phyloP scores from a whole-genome alignment of 2,888 invertebrate species.

The Chymomyza amoena region DNA sequence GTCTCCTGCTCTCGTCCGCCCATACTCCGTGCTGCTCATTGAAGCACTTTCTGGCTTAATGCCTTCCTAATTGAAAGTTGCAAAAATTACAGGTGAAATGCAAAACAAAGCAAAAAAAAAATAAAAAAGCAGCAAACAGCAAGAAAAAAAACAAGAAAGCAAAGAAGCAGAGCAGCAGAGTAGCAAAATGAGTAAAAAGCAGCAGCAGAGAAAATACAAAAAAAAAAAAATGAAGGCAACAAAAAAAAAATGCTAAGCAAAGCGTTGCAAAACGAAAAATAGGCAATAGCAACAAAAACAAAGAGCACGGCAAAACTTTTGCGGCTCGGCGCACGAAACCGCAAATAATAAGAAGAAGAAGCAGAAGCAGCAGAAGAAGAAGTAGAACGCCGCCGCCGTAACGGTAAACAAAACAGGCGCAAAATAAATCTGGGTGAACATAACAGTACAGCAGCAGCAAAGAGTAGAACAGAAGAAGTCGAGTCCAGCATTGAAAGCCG shows the following conservation, averaged over 20 bases:
- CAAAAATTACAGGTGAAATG: constrained; percentile 47
- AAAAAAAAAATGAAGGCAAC: not conserved
- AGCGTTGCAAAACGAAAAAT: not conserved
- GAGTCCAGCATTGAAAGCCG: constrained; percentile 26
- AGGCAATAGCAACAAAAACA: not conserved
- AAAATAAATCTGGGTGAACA: constrained; percentile 4
- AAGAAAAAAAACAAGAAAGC: too few relatives aligned
- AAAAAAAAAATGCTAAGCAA: constrained; percentile 7
- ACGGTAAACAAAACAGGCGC: constrained; percentile 1
- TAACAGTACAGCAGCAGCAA: constrained; percentile 1
- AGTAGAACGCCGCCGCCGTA: not conserved
- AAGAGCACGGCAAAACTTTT: constrained; percentile 18
- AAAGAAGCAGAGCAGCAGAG: constrained; percentile 7
- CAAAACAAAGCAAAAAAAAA: constrained; percentile 33
- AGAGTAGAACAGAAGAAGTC: constrained; percentile 3
- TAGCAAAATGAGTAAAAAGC: constrained; percentile 32
- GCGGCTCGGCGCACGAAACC: constrained; percentile 40
- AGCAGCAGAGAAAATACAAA: constrained; percentile 10
- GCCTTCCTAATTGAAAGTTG: constrained; percentile 72
- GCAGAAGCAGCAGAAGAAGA: constrained; percentile 16
- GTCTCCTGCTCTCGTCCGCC: not conserved
- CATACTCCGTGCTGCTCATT: constrained; percentile 19
- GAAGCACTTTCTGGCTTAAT: constrained; percentile 69
- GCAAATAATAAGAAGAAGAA: constrained; percentile 58
- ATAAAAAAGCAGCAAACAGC: constrained; percentile 4